Base-by-base conservation (phyloP, 2,113 vertebrate genomes). In the Greenwoodochromis staneri region DNA sequence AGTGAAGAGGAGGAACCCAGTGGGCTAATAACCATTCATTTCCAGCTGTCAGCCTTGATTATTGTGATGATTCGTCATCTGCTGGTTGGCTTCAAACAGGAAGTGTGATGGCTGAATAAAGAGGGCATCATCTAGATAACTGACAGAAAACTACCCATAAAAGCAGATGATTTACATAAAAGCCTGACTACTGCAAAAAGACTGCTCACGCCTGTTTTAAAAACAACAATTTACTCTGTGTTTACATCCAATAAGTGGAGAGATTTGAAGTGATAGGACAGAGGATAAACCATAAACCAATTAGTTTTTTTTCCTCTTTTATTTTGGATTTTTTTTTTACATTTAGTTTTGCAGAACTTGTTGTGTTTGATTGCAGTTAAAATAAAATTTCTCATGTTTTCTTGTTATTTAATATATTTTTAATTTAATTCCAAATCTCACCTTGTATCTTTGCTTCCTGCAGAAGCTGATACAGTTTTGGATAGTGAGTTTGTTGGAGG, bases 391-490 rank as follows among this genome's bases (percentile, higher is more conserved):
- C 2, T 2, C 13, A 6, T 1, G 21, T 16, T 45, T 45, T 27
- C 66, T 45, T 71, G 38, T 24, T 73, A 40, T 71, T 69, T 38
- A 3, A 27, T 17, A 82, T 1, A 42, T 12, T 51, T 34, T 24
- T 13, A 2, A 21, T 55, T 76, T 0, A 5, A 7, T n/a, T 66
- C 42, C 8, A 9, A 24, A 5, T 45, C 94, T 96, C 94, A 99
- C 98, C 98, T 97, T 98, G 93, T 98, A 99, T 86, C 97, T 96
- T 81, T 98, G 97, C 84, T 97, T 98, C 71, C 98, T 95, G 90
- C 98, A 99, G 93, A 98, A 98, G 88, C 97, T 98, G 94, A 99
- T 99, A 88, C 98, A 99, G 71, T 97, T 97, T 89, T 99, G 98
- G 83, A 99, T 98, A 8, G 98, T 99, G 19, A 99, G 98, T 63